Evolutionary conservation across 2,113 vertebrate genomes (phyloP).

Genomic region (Steatornis caripensis): DNA sequence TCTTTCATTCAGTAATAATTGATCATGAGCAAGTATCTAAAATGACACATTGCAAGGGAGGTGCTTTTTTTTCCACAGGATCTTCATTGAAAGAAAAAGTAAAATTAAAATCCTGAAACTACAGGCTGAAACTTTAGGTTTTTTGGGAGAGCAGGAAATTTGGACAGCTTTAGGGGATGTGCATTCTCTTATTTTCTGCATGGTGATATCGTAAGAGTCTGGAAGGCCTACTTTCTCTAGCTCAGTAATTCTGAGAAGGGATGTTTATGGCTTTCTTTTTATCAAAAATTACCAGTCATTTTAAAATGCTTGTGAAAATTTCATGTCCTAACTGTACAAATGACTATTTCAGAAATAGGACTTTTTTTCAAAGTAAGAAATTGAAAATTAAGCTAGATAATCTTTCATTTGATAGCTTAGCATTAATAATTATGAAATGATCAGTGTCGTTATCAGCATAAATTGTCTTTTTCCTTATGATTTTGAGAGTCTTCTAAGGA

Average conservation of each 20-base stretch:
- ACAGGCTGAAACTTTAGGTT: not conserved
- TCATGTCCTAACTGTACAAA: not conserved
- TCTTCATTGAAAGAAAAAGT: not conserved
- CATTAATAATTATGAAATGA: not conserved
- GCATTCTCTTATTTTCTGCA: not conserved
- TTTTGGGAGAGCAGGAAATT: not conserved
- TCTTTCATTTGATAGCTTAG: not conserved
- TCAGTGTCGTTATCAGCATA: not conserved
- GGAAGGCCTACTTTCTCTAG: not conserved
- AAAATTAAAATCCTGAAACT: not conserved
- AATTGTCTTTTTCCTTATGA: not conserved
- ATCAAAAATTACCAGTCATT: not conserved
- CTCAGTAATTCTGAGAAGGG: not conserved
- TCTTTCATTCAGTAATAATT: not conserved
- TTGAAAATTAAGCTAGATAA: not conserved
- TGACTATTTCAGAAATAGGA: not conserved
- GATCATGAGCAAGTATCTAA: constrained; percentile 3
- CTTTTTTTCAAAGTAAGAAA: not conserved
- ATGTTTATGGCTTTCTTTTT: not conserved
- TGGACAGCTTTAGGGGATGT: not conserved
- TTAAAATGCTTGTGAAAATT: not conserved
- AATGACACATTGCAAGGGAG: not conserved
- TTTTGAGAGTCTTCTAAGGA: not conserved
- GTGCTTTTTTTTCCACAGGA: not conserved
- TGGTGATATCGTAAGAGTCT: not conserved